Percentiles rank a stretch among this genome's conserved stretches.
Conservation (phyloP, 2,113 vertebrate genomes). For the Lathamus discolor region DNA sequence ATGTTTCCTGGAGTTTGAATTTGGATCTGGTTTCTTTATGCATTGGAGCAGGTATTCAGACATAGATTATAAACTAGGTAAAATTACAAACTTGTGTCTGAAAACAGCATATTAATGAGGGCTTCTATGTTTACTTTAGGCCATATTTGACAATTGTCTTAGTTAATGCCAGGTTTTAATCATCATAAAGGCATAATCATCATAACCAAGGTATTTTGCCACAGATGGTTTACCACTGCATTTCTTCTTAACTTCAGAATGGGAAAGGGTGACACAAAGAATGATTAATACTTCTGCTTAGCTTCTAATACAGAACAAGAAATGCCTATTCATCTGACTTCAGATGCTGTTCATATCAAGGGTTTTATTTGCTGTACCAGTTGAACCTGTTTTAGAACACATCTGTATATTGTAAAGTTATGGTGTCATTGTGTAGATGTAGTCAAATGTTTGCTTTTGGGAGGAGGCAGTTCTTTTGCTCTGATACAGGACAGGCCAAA, state of each 20-base stretch:
- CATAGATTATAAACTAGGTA: neutral
- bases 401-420: neutral
- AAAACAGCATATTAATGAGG: neutral
- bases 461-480: neutral
- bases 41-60: neutral
- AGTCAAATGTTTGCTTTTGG: neutral
- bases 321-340: neutral
- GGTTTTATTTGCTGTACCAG: neutral
- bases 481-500: neutral
- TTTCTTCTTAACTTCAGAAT: neutral
- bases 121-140: neutral
- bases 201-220: neutral
- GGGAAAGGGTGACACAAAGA: neutral
- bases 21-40: neutral
- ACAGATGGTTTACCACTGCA: neutral
- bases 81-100: neutral
- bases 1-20: neutral
- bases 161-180: neutral
- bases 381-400: neutral
- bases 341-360: neutral
- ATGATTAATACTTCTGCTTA: neutral
- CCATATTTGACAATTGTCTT: neutral
- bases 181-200: rapidly evolving
- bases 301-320: neutral
- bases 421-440: neutral